A percentile compares a stretch with the other conserved stretches of the same genome.
These are phyloP conservation scores for Hypanus sabinus DNA, from an alignment of 2,113 vertebrate species.

Conservation along the genomic window DNA sequence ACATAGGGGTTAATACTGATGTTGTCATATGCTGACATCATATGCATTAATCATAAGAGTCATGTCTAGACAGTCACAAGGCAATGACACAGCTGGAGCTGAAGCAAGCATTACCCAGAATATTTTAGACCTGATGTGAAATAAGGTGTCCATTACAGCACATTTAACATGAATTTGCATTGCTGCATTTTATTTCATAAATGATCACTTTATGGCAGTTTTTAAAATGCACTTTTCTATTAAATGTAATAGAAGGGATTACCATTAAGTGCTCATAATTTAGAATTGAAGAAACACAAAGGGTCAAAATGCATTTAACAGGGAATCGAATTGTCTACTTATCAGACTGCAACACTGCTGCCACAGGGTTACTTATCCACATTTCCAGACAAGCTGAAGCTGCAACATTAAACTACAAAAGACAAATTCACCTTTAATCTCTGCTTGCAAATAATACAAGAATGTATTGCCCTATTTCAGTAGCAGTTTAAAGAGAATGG, in stretches of 20 bases:
- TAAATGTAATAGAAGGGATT: not conserved
- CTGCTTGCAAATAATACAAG: not conserved
- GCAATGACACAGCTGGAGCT: conserved; percentile 60
- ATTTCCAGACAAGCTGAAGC: not conserved
- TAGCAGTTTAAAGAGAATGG: not conserved
- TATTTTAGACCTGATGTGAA: conserved; percentile 65
- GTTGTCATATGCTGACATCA: conserved; percentile 72
- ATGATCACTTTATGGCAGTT: conserved; percentile 6
- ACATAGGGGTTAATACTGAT: conserved; percentile 68
- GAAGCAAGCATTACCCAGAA: conserved; percentile 58
- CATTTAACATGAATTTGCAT: conserved; percentile 9
- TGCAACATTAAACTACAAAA: not conserved
- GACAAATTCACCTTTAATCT: conserved; percentile 1
- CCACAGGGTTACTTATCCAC: not conserved
- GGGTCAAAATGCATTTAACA: not conserved
- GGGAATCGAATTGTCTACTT: not conserved
- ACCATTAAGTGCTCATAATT: not conserved
- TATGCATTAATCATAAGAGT: conserved; percentile 67
- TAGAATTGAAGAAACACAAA: conserved; percentile 6
- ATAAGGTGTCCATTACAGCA: conserved; percentile 40
- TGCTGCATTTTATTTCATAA: not conserved
- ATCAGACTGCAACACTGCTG: not conserved
- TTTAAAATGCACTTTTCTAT: not conserved
- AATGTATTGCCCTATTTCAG: not conserved
- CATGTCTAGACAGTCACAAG: conserved; percentile 68